Base-by-base conservation (phyloP, 2,888 invertebrate genomes). In the Scelioninae gen. 1 region DNA sequence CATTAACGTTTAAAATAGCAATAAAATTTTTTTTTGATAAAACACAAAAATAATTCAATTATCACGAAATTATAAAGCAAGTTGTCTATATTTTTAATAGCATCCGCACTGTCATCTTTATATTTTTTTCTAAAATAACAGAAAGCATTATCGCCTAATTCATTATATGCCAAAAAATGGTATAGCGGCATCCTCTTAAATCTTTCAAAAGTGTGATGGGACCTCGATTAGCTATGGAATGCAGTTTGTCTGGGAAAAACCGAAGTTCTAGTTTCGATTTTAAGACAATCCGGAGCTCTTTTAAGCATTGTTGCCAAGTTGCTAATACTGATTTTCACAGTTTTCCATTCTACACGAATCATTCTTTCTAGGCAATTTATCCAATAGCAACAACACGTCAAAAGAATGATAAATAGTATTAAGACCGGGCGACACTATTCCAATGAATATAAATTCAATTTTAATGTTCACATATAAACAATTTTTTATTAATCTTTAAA, bases 91-190 rank as follows among this genome's bases (percentile, higher is more conserved):
- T 23, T 23, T 23, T 23, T 23, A 23, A 23, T 4, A 23, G 23
- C 4, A 23, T 23, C 23, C 2, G 4, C 23, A 23, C 4, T 1
- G 23, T 23, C 23, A 23, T 23, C 23, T 23, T 23, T 23, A 23
- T 2, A 23, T 23, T 23, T 23, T 23, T 23, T 23, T 23, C 23
- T 23, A 23, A 45, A 45, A 45, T 47, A 62, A 31, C 62, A 15
- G 47, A n/a, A 45, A 34, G 32, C 34, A 63, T 49, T 63, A 63
- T 53, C 65, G 51, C 51, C 38, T 51, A 65, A 65, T 51, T 53
- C 55, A 66, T 55, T 66, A 55, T 55, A 53, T 31, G 40, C 29
- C 15, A 66, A 68, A 69, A 69, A 69, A 68, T 53, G 66, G 16
- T 47, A 45, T 5, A 56, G 45, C 38, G 45, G 45, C 55, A 69